Evolutionary conservation across 2,797 vertebrate species (phyloP), one percentile per base, ranked within the genome.

Genomic region (Chrysolophus pictus): DNA sequence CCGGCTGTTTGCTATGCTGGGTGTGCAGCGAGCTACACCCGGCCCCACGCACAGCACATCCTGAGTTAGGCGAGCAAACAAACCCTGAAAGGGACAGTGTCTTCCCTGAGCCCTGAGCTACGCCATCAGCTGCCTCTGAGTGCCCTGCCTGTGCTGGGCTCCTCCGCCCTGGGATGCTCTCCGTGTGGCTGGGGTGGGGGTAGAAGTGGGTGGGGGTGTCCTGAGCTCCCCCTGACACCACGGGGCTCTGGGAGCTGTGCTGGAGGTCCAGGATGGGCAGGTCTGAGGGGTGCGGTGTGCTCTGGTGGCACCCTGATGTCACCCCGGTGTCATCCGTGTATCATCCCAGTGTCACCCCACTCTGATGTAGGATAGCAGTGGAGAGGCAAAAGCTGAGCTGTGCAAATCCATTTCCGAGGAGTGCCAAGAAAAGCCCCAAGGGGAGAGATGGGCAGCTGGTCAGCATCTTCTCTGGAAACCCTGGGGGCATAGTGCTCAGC

Each of bases 1-100:
- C 16, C 2, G 18, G 26, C 58, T 91, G 86, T 95, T 94, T 96
- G 94, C 86, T 77, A 22, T 77, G 53, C 94, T 64, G 94, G 95
- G 94, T 65, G 94, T 94, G 94, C 71, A 56, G 18, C 18, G 31
- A 56, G 55, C 55, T 19, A 31, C 31, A 14, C 55, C 55, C 55
- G 17, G 55, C 55, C 55, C 55, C 31, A 19, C 31, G 33, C 42
- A 21, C 39, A 13, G 37, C 87, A 70, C 83, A 5, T 79, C 96
- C 90, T 91, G 96, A 90, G 78, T 95, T 90, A 37, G 75, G 78
- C 71, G 71, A 95, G 93, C 76, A 95, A 95, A 96, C 95, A 94
- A 41, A 10, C 46, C 58, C 14, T 93, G 91, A 93, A 92, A 84
- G 86, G 71, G 69, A 71, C 78, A 87, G 86, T 84, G 83, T 93